phyloP scores from a whole-genome alignment of 1,140 invertebrate species.

The Papilio dardanus region DNA sequence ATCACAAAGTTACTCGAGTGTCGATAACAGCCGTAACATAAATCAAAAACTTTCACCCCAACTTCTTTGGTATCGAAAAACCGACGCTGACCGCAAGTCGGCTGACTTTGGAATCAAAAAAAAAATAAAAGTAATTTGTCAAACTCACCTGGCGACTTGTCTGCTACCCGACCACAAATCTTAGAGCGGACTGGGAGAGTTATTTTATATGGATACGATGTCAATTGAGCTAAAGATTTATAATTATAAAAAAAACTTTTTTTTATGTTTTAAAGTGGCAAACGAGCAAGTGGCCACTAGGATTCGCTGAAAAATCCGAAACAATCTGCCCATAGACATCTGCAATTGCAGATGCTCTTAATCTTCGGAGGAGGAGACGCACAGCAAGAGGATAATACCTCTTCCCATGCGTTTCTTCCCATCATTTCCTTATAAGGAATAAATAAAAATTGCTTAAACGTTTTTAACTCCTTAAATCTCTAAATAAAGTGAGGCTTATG shows the following conservation, averaged over 20 bases:
- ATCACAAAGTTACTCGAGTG: slow-evolving; percentile 16
- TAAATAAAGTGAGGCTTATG: too few relatives aligned
- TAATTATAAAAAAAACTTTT: background rate
- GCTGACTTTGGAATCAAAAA: slow-evolving; percentile 25
- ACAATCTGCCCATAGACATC: too few relatives aligned
- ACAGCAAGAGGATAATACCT: too few relatives aligned
- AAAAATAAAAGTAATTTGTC: slow-evolving; percentile 63
- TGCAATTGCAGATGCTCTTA: too few relatives aligned
- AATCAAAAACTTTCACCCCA: slow-evolving; percentile 36
- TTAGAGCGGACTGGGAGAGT: slow-evolving; percentile 11
- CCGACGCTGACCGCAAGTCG: slow-evolving; percentile 48
- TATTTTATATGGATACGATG: slow-evolving; percentile 15
- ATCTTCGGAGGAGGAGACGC: too few relatives aligned
- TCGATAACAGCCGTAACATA: slow-evolving; percentile 34
- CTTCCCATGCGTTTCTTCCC: too few relatives aligned
- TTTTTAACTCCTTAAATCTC: too few relatives aligned
- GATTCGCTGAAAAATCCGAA: too few relatives aligned
- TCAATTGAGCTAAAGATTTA: background rate
- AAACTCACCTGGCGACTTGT: slow-evolving; percentile 50
- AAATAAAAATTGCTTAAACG: too few relatives aligned
- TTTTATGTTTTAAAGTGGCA: too few relatives aligned
- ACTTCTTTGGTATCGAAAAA: slow-evolving; percentile 38
- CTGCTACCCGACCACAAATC: slow-evolving; percentile 44
- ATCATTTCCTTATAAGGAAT: too few relatives aligned
- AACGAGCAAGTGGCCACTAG: too few relatives aligned